phyloP scores from a whole-genome alignment of 2,888 invertebrate species.

The Trypoxylon attenuatum region DNA sequence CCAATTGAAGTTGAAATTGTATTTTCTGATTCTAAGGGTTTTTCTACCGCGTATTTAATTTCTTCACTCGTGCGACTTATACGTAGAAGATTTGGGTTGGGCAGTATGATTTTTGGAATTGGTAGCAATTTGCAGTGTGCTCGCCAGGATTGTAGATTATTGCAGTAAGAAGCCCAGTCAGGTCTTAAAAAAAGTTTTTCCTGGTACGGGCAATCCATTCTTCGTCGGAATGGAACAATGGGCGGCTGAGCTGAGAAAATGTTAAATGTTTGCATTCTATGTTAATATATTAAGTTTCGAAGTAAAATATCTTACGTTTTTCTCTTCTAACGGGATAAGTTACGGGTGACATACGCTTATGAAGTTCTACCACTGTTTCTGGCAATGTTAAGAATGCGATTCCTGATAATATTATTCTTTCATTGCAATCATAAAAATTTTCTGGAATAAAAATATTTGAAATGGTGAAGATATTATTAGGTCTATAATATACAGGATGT shows the following conservation, averaged over 20 bases:
- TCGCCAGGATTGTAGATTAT: conserved; percentile 53
- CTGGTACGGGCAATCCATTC: conserved; percentile 54
- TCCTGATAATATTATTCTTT: conserved; percentile 67
- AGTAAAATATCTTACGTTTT: conserved; percentile 61
- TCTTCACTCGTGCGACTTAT: conserved; percentile 1
- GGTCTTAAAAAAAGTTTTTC: conserved; percentile 47
- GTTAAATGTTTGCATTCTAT: no score
- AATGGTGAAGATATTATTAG: no score
- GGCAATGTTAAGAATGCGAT: conserved; percentile 69
- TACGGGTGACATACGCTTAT: conserved; percentile 60
- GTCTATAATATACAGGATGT: no score
- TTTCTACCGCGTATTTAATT: neutral
- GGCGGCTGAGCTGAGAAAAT: conserved; percentile 52
- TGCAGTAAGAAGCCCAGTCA: conserved; percentile 56
- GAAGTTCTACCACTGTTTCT: conserved; percentile 61
- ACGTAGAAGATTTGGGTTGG: conserved; percentile 25
- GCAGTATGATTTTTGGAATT: conserved; percentile 57
- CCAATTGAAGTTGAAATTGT: no score
- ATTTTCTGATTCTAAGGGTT: neutral
- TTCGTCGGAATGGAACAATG: conserved; percentile 15
- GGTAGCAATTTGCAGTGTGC: conserved; percentile 44
- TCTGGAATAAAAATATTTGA: conserved; percentile 57
- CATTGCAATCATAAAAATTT: conserved; percentile 63
- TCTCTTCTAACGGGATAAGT: conserved; percentile 44
- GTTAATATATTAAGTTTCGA: no score